Percentiles rank a stretch among this genome's conserved stretches.
Conservation (phyloP, 1,140 invertebrate species). For the Venturia canescens region DNA sequence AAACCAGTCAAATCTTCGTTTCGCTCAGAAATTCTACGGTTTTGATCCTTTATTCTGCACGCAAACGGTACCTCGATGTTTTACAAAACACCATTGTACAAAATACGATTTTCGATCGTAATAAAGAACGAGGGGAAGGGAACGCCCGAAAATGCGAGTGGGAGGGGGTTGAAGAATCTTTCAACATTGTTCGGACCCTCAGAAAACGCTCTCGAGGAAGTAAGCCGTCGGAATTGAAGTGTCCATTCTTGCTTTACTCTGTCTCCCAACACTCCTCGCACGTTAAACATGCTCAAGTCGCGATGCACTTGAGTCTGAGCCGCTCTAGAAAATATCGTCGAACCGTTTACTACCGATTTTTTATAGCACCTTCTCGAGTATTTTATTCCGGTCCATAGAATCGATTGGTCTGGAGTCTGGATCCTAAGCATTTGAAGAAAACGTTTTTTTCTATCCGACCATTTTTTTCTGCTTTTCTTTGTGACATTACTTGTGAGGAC, state of each 20-base stretch:
- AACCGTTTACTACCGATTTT: constrained; percentile 19
- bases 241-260: constrained; percentile 28
- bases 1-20: constrained; percentile 42
- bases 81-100: constrained; percentile 16
- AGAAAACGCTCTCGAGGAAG: constrained; percentile 55
- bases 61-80: not conserved
- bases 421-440: not conserved
- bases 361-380: constrained; percentile 16
- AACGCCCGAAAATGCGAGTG: constrained; percentile 8
- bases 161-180: constrained; percentile 52
- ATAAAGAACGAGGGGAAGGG: constrained; percentile 28
- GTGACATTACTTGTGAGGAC: too few species aligned
- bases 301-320: constrained; percentile 58
- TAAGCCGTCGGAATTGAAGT: constrained; percentile 65
- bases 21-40: constrained; percentile 46
- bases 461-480: constrained; percentile 12
- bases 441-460: not conserved
- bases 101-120: constrained; percentile 8
- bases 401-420: not conserved
- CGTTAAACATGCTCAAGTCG: constrained; percentile 31
- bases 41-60: constrained; percentile 9
- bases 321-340: constrained; percentile 29
- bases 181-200: constrained; percentile 64
- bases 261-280: not conserved
- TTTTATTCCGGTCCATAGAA: constrained; percentile 22